Percentiles rank a stretch among this genome's conserved stretches.
These are phyloP conservation scores for Linepithema humile DNA, from an alignment of 1,140 invertebrate genomes.

Conservation along the genomic window DNA sequence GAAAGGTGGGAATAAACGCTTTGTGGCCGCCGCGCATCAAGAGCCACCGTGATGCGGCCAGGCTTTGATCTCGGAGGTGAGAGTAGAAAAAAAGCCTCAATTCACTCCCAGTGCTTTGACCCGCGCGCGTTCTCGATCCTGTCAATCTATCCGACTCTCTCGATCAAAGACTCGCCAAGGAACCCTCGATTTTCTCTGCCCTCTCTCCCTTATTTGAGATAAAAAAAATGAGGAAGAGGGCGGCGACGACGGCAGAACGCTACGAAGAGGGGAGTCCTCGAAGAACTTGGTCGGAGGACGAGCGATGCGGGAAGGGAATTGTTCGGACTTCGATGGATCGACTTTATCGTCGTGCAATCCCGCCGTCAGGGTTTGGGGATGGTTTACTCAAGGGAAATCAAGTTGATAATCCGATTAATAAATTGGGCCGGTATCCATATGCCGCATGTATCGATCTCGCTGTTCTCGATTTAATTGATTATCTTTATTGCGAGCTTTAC, in stretches of 20 bases:
- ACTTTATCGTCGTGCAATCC: slow-evolving; percentile 72
- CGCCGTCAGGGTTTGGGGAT: slow-evolving; percentile 30
- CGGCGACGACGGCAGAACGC: neutral
- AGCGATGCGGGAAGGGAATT: slow-evolving; percentile 69
- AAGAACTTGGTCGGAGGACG: neutral
- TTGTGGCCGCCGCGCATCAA: slow-evolving; percentile 52
- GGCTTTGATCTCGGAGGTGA: slow-evolving; percentile 46
- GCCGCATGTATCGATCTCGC: slow-evolving; percentile 63
- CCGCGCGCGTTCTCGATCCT: slow-evolving; percentile 36
- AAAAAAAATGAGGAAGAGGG: slow-evolving; percentile 32
- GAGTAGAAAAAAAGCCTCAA: slow-evolving; percentile 49
- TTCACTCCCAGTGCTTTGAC: slow-evolving; percentile 24
- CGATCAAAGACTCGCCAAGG: slow-evolving; percentile 37
- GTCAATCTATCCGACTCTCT: slow-evolving; percentile 50
- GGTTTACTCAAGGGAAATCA: slow-evolving; percentile 83
- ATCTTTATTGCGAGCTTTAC: slow-evolving; percentile 68
- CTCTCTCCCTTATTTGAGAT: neutral
- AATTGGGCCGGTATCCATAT: slow-evolving; percentile 76
- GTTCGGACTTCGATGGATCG: slow-evolving; percentile 79
- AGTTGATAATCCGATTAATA: slow-evolving; percentile 84
- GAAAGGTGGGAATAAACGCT: slow-evolving; percentile 54
- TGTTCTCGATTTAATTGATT: slow-evolving; percentile 81
- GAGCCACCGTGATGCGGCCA: slow-evolving; percentile 49
- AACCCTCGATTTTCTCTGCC: slow-evolving; percentile 19
- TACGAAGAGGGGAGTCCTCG: slow-evolving; percentile 20